Evolutionary conservation across 2,797 vertebrate species (phyloP), one percentile per base, ranked within the genome.

Genomic region (Craterocephalus amniculus): DNA sequence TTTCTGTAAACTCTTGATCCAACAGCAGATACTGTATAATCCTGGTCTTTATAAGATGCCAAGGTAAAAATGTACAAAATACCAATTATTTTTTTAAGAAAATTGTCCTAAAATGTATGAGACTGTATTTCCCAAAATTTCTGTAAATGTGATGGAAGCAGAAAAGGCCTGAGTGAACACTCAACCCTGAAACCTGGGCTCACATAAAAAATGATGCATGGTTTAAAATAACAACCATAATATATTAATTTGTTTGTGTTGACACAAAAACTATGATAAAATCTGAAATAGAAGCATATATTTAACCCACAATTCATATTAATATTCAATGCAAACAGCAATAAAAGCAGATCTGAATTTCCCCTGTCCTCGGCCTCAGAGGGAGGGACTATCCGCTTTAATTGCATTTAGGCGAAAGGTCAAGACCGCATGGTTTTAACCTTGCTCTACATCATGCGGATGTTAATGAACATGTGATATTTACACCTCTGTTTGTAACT

Each of bases 1-100:
- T 71, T 68, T 35, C 31, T 55, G 16, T 63, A 60, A 78, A 75
- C 24, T 26, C 6, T 49, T 10, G 10, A 20, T 6, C 32, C 6
- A 18, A 31, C 36, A 52, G 9, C 0, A 18, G 32, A 22, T 43
- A 20, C 24, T 11, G 58, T 27, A 52, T 52, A 52, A 27, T 54
- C 13, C 24, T 27, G 26, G 26, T 6, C 13, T 54, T 13, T 6
- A 29, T 54, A 54, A 54, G 12, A 1, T 27, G 24, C 2, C 7
- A 4, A 29, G 18, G 20, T 45, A 2, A 18, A 45, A 45, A 1
- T n/a, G 9, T n/a, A 7, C 18, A 45, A 20, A n/a, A 45, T n/a
- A n/a, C 18, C 5, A 45, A n/a, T 20, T 45, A 16, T 7, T 43
- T 45, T 45, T 4, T 45, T 45, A 6, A 43, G 38, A 40, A 40